Percentiles rank a stretch among this genome's conserved stretches.
Evolutionary conservation across 2,797 vertebrate species (phyloP).

Genomic region (Australoheros facetus): DNA sequence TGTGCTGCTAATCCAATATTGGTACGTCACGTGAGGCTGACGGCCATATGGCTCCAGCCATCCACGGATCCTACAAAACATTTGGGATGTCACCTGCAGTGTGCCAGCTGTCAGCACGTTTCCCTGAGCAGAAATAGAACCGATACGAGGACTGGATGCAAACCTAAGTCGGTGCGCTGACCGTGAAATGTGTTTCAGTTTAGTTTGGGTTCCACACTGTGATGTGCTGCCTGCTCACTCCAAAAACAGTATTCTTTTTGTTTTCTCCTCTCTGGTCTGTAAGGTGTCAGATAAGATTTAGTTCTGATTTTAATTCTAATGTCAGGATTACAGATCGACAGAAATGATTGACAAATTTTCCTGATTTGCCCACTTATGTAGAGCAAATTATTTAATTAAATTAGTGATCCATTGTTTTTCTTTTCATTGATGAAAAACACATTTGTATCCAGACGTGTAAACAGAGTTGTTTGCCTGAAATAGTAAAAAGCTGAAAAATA

Average conservation of each 20-base stretch:
- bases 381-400: not conserved
- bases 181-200: not conserved
- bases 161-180: not conserved
- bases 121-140: not conserved
- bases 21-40: conserved; percentile 39
- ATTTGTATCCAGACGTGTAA: not conserved
- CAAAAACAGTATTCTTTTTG: not conserved
- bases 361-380: not conserved
- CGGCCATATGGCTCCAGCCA: conserved; percentile 57
- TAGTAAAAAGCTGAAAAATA: not conserved
- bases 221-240: not conserved
- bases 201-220: not conserved
- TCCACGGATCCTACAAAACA: conserved; percentile 37
- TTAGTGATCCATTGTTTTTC: not conserved
- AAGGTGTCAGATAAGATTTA: not conserved
- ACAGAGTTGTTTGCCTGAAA: not conserved
- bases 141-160: not conserved
- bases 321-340: not conserved
- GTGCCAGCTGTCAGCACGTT: conserved; percentile 39
- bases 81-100: conserved; percentile 49
- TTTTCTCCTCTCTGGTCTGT: not conserved
- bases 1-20: conserved; percentile 49
- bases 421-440: not conserved
- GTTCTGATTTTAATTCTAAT: not conserved
- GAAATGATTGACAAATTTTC: not conserved